A percentile compares a stretch with the other conserved stretches of the same genome.
Evolutionary conservation across 2,888 invertebrate species (phyloP).

Genomic region (Ditula angustiorana): DNA sequence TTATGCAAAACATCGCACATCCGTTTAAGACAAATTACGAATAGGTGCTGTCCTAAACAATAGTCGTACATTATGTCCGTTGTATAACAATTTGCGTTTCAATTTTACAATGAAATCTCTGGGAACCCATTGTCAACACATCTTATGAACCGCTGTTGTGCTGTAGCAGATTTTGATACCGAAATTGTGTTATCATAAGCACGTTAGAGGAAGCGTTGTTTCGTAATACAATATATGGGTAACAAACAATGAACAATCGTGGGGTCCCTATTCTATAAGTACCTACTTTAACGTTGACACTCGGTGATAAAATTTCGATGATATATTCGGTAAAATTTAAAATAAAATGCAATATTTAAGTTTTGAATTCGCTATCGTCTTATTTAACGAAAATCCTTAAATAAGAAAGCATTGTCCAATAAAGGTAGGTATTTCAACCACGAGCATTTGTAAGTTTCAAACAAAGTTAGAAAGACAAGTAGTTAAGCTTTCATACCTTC

Average conservation of each 20-base stretch:
- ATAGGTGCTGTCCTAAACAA: not conserved
- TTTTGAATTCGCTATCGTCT: too few species aligned
- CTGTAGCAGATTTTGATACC: slow-evolving; percentile 33
- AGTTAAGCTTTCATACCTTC: too few species aligned
- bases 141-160: slow-evolving; percentile 9
- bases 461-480: too few species aligned
- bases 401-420: too few species aligned
- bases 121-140: slow-evolving; percentile 29
- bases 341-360: too few species aligned
- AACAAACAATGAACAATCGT: slow-evolving; percentile 41
- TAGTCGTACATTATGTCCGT: slow-evolving; percentile 4
- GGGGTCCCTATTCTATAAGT: slow-evolving; percentile 30
- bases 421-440: too few species aligned
- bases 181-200: slow-evolving; percentile 42
- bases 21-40: not conserved
- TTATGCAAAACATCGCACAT: slow-evolving; percentile 2
- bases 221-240: slow-evolving; percentile 43
- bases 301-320: not conserved
- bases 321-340: not conserved
- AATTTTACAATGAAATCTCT: slow-evolving; percentile 17
- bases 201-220: slow-evolving; percentile 37
- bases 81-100: slow-evolving; percentile 28
- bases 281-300: not conserved
- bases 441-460: too few species aligned
- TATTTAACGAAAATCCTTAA: too few species aligned